Percentiles rank a stretch among this genome's conserved stretches.
Evolutionary conservation across 1,140 invertebrate genomes (phyloP).

Genomic region (Nephotettix cincticeps): DNA sequence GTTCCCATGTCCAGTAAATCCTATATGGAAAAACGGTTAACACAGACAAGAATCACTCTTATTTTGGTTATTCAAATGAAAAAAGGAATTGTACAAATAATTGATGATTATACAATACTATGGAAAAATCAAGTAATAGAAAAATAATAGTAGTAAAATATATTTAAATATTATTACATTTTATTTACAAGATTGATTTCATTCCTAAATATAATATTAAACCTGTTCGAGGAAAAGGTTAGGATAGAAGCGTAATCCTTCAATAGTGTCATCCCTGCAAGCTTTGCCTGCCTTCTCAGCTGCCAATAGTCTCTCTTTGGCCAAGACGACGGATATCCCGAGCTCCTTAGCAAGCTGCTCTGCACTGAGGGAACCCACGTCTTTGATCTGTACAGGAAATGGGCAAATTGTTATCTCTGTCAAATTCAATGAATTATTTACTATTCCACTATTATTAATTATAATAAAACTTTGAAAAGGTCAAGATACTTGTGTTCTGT

Average conservation of each 20-base stretch:
- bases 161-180: background rate
- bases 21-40: background rate
- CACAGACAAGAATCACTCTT: background rate
- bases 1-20: background rate
- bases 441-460: no score
- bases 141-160: background rate
- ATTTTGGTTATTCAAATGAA: background rate
- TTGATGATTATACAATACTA: background rate
- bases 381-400: conserved; percentile 65
- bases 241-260: conserved; percentile 90
- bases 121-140: background rate
- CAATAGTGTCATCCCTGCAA: conserved; percentile 92
- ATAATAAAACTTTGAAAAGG: no score
- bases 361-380: conserved; percentile 71
- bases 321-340: conserved; percentile 84
- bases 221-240: conserved; percentile 68
- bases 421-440: no score
- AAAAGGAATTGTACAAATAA: background rate
- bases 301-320: conserved; percentile 80
- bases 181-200: background rate
- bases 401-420: no score
- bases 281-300: conserved; percentile 80
- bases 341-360: conserved; percentile 80
- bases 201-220: background rate
- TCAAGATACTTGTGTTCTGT: no score